Conservation (phyloP, 2,888 invertebrate species). For the Epirrhoe tristata region DNA sequence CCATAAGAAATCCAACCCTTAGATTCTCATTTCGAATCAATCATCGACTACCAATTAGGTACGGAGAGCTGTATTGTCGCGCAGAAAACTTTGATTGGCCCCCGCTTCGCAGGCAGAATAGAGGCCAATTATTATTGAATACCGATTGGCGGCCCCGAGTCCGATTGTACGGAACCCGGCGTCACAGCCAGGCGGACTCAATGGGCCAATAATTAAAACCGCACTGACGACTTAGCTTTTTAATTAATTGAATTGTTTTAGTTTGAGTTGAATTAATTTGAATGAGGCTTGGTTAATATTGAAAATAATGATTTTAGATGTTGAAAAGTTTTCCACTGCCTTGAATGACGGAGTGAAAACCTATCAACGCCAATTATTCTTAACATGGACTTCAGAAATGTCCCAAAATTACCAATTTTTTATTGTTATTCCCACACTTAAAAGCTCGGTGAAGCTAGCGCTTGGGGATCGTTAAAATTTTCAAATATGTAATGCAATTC, state of each 20-base stretch:
- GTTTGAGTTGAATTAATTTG: constrained; percentile 41
- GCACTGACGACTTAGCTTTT: constrained; percentile 68
- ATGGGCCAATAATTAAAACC: constrained; percentile 81
- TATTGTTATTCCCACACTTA: too few relatives aligned
- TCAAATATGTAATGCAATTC: too few relatives aligned
- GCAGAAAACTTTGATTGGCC: constrained; percentile 78
- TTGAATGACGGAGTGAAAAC: too few relatives aligned
- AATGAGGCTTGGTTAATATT: constrained; percentile 2
- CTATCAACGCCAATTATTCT: too few relatives aligned
- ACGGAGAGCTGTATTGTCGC: constrained; percentile 65
- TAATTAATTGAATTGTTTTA: constrained; percentile 76
- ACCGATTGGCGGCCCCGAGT: constrained; percentile 76
- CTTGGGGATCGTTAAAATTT: too few relatives aligned
- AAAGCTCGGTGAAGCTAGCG: too few relatives aligned
- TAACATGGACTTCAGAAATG: too few relatives aligned
- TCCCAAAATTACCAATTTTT: too few relatives aligned
- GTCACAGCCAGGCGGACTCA: constrained; percentile 75
- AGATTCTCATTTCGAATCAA: constrained; percentile 57
- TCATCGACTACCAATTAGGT: constrained; percentile 73
- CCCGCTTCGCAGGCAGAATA: constrained; percentile 49
- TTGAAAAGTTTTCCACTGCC: too few relatives aligned
- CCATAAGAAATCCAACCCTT: constrained; percentile 42
- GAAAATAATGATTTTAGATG: neutral
- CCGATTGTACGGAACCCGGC: constrained; percentile 72
- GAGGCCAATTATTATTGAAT: constrained; percentile 79